A percentile compares a stretch with the other conserved stretches of the same genome.
Conservation (phyloP, 2,888 invertebrate species). For the Eupithecia dodoneata region DNA sequence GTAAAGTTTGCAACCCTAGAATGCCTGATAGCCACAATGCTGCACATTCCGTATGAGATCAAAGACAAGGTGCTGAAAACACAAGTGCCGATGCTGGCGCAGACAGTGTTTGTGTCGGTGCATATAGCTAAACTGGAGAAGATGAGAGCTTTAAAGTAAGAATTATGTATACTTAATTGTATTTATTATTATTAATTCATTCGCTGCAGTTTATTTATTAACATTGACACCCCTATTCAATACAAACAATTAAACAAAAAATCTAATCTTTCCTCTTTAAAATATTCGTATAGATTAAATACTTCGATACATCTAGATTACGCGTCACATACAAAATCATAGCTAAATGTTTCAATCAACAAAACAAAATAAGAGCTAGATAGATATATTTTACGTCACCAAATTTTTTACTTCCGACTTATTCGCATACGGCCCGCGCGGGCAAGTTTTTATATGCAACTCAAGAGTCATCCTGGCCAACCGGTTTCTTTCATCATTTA, state of each 20-base stretch:
- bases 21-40: slow-evolving; percentile 80
- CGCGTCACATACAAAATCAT: not conserved
- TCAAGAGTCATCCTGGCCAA: not conserved
- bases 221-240: no score
- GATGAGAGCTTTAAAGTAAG: slow-evolving; percentile 85
- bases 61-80: slow-evolving; percentile 83
- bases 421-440: no score
- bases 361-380: not conserved
- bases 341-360: not conserved
- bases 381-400: no score
- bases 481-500: no score
- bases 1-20: slow-evolving; percentile 84
- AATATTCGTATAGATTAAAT: no score
- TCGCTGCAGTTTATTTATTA: no score
- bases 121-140: slow-evolving; percentile 88
- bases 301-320: no score
- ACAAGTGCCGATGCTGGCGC: slow-evolving; percentile 85
- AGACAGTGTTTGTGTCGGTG: slow-evolving; percentile 86
- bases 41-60: slow-evolving; percentile 77
- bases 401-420: no score
- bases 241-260: no score
- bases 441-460: no score
- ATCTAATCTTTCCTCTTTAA: no score
- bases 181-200: not conserved
- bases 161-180: not conserved